Percentiles rank a stretch among this genome's conserved stretches.
Conservation (phyloP, 2,113 vertebrate genomes). For the Petrocephalus microphthalmus region DNA sequence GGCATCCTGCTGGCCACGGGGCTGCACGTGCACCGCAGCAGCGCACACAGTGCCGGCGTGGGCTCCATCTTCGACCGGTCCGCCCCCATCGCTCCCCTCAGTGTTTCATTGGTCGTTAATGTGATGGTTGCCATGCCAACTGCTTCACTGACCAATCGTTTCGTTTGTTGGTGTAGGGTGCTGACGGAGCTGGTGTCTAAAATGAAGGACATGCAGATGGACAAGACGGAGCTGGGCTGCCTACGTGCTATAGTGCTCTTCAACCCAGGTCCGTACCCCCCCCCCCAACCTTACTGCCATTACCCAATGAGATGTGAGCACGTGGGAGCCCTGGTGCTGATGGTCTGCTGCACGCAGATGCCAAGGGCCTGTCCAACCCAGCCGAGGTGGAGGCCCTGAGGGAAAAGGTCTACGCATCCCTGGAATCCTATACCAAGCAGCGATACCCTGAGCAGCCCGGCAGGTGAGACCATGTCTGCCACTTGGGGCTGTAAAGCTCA, state of each 20-base stretch:
- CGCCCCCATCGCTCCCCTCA: not conserved
- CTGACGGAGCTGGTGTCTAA: slow-evolving; percentile 78
- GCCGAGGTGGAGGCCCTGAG: slow-evolving; percentile 67
- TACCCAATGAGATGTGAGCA: not conserved
- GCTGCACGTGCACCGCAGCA: slow-evolving; percentile 73
- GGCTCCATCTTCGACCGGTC: slow-evolving; percentile 81
- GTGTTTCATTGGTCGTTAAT: not conserved
- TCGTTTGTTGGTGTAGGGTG: slow-evolving; percentile 50
- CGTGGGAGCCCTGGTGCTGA: not conserved
- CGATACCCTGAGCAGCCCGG: slow-evolving; percentile 76
- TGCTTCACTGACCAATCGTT: not conserved
- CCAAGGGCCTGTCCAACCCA: slow-evolving; percentile 74
- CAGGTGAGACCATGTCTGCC: slow-evolving; percentile 55
- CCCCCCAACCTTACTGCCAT: too few species aligned
- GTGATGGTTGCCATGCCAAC: not conserved
- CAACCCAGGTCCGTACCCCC: slow-evolving; percentile 62
- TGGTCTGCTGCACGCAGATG: slow-evolving; percentile 51
- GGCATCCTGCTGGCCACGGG: slow-evolving; percentile 75
- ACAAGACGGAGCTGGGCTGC: slow-evolving; percentile 75
- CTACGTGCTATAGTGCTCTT: slow-evolving; percentile 76
- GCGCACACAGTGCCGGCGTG: slow-evolving; percentile 73
- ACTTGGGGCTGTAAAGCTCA: not conserved
- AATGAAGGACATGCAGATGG: slow-evolving; percentile 85
- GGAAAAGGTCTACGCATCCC: slow-evolving; percentile 76
- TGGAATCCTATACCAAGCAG: slow-evolving; percentile 77